Percentiles rank a stretch among this genome's conserved stretches.
Conservation (phyloP, 2,888 invertebrate species). For the Beris chalybata region DNA sequence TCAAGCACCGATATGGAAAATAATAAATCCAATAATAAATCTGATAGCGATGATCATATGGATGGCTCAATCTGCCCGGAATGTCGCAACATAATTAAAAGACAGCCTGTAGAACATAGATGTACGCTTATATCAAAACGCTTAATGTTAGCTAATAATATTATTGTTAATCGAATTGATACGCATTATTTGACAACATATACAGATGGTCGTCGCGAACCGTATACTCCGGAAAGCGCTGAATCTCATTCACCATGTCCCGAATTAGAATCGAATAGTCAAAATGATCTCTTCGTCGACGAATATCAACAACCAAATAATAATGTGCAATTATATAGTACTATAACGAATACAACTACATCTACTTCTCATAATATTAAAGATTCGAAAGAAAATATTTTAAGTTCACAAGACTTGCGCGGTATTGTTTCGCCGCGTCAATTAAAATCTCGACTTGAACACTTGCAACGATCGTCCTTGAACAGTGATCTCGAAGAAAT, state of each 20-base stretch:
- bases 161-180: constrained; percentile 62
- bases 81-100: constrained; percentile 51
- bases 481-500: constrained; percentile 41
- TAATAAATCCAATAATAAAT: not conserved
- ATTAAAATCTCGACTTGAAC: constrained; percentile 64
- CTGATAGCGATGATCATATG: constrained; percentile 4
- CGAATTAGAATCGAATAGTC: constrained; percentile 46
- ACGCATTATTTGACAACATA: constrained; percentile 54
- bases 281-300: constrained; percentile 48
- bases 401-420: constrained; percentile 36
- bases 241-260: constrained; percentile 74
- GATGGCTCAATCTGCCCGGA: constrained; percentile 47
- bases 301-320: constrained; percentile 40
- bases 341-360: constrained; percentile 38
- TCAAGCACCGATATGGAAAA: constrained; percentile 21
- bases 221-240: constrained; percentile 81
- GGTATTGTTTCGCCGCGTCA: constrained; percentile 65
- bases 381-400: constrained; percentile 25
- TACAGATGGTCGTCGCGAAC: constrained; percentile 60
- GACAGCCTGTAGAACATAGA: constrained; percentile 47
- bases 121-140: constrained; percentile 51
- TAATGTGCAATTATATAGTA: constrained; percentile 32
- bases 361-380: constrained; percentile 27
- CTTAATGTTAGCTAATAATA: constrained; percentile 49
- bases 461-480: constrained; percentile 47